Conservation (phyloP, 2,888 invertebrate species). For the Blera fallax region DNA sequence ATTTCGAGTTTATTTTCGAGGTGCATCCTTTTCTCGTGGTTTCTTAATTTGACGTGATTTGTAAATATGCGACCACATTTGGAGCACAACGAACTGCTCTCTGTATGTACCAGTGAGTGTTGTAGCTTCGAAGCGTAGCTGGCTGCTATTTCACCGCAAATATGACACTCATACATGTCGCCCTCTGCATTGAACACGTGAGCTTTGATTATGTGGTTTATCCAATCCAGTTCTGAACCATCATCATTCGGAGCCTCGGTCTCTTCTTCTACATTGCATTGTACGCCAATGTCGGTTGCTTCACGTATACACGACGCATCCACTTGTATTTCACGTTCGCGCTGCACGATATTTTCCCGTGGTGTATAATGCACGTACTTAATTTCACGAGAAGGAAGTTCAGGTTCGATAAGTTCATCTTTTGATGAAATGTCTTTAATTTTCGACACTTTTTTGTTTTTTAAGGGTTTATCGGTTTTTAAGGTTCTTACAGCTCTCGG, state of each 20-base stretch:
- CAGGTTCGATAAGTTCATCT: not conserved
- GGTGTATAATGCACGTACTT: constrained; percentile 12
- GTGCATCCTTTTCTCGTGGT: constrained; percentile 19
- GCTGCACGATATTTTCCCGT: not conserved
- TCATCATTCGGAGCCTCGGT: not conserved
- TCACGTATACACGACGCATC: too few relatives aligned
- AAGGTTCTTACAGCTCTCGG: too few relatives aligned
- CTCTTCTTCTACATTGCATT: constrained; percentile 42
- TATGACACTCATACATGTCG: constrained; percentile 21
- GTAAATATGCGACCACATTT: constrained; percentile 36
- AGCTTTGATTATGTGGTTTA: not conserved
- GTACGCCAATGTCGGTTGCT: not conserved
- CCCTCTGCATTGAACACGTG: not conserved
- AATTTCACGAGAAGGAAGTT: not conserved
- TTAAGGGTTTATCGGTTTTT: not conserved
- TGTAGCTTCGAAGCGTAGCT: not conserved
- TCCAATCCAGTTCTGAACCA: not conserved
- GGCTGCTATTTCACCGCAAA: constrained; percentile 38
- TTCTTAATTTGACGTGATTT: not conserved
- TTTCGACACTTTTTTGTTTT: not conserved
- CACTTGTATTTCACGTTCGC: constrained; percentile 28
- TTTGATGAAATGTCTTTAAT: not conserved
- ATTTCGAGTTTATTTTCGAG: not conserved
- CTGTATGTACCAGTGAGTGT: constrained; percentile 14
- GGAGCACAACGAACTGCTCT: constrained; percentile 31